Conservation (phyloP, 2,888 invertebrate genomes). For the Noctuana brunneofusca region DNA sequence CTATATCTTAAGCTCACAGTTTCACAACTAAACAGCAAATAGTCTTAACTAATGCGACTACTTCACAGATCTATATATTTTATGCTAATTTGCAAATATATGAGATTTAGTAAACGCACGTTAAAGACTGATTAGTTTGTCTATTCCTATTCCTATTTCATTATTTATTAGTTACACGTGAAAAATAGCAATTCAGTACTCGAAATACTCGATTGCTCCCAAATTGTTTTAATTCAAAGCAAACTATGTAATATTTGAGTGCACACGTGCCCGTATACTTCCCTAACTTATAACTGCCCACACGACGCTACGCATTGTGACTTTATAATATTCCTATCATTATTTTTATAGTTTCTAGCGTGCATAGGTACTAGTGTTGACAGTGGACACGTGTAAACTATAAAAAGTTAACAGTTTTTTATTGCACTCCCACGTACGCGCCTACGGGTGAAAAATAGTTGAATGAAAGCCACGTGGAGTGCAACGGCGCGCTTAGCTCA, state of each 20-base stretch:
- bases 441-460: constrained; percentile 23
- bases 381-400: constrained; percentile 19
- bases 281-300: constrained; percentile 8
- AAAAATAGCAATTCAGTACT: too few species aligned
- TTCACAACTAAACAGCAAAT: neutral
- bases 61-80: neutral
- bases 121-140: too few species aligned
- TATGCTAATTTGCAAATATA: neutral
- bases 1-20: neutral
- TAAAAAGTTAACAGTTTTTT: constrained; percentile 28
- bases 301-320: constrained; percentile 7
- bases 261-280: neutral
- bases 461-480: constrained; percentile 30
- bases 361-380: constrained; percentile 15
- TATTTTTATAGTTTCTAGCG: constrained; percentile 16
- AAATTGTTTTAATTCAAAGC: neutral
- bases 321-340: constrained; percentile 12
- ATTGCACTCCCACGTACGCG: constrained; percentile 16
- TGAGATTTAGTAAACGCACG: neutral
- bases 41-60: neutral
- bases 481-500: neutral
- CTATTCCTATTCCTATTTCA: too few species aligned
- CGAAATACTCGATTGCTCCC: too few species aligned
- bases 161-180: too few species aligned
- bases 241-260: too few species aligned